phyloP scores from a whole-genome alignment of 2,888 invertebrate species.

The Rapana venosa region DNA sequence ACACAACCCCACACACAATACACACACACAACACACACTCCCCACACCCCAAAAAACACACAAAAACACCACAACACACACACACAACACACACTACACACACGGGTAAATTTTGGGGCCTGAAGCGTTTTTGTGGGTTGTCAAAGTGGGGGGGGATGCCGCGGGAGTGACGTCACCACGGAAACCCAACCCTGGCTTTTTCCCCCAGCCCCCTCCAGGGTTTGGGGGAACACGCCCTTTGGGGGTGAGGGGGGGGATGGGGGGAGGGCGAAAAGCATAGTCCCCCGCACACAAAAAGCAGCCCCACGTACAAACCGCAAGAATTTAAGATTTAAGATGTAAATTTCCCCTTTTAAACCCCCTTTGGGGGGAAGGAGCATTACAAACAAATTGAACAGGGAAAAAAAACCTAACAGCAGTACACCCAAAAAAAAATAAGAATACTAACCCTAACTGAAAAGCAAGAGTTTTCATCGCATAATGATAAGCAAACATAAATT shows the following conservation, averaged over 20 bases:
- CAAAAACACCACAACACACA: background rate
- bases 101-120: background rate
- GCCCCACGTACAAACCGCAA: no score
- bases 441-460: no score
- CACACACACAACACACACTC: background rate
- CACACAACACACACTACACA: background rate
- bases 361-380: no score
- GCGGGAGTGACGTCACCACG: slow-evolving; percentile 16
- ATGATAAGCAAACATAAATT: no score
- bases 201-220: background rate
- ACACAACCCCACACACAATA: background rate
- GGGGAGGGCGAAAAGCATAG: background rate
- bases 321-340: no score
- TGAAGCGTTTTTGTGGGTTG: slow-evolving; percentile 1
- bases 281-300: background rate
- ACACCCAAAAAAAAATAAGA: no score
- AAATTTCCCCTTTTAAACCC: no score
- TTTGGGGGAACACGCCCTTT: background rate
- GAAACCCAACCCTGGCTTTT: slow-evolving; percentile 7
- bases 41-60: background rate
- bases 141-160: background rate
- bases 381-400: no score
- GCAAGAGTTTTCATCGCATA: no score
- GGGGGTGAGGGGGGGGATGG: no score
- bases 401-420: no score